These are phyloP conservation scores for Paracanthobrama guichenoti DNA, from an alignment of 2,113 vertebrate species.

Conservation along the genomic window DNA sequence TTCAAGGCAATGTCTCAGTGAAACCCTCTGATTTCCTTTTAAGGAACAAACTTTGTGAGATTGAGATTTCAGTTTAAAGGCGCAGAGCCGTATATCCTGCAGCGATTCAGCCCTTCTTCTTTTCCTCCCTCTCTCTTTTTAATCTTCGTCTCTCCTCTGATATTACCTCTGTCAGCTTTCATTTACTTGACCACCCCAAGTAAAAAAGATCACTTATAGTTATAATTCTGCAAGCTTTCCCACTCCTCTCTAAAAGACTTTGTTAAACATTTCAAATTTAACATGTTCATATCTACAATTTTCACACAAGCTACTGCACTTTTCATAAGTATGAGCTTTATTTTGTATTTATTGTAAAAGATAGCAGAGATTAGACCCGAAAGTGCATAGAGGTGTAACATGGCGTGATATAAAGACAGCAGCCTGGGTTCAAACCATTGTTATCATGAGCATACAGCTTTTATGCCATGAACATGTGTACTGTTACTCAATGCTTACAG, in stretches of 20 bases:
- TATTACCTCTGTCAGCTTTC: constrained; percentile 74
- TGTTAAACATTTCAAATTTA: constrained; percentile 65
- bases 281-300: not conserved
- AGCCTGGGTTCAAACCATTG: not conserved
- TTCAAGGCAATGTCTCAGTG: constrained; percentile 73
- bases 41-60: constrained; percentile 77
- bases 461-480: not conserved
- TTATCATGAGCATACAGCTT: not conserved
- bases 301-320: not conserved
- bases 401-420: not conserved
- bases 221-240: constrained; percentile 65
- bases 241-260: constrained; percentile 66
- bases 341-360: not conserved
- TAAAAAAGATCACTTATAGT: constrained; percentile 68
- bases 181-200: constrained; percentile 73
- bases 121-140: constrained; percentile 54
- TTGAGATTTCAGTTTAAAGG: constrained; percentile 77
- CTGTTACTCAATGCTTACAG: not conserved
- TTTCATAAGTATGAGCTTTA: not conserved
- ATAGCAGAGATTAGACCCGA: not conserved
- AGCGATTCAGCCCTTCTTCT: constrained; percentile 46
- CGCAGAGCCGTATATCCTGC: constrained; percentile 63
- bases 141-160: constrained; percentile 61
- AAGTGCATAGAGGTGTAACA: not conserved
- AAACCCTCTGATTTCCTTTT: constrained; percentile 78